Conservation (phyloP, 2,888 invertebrate species). For the Andrena flavipes region DNA sequence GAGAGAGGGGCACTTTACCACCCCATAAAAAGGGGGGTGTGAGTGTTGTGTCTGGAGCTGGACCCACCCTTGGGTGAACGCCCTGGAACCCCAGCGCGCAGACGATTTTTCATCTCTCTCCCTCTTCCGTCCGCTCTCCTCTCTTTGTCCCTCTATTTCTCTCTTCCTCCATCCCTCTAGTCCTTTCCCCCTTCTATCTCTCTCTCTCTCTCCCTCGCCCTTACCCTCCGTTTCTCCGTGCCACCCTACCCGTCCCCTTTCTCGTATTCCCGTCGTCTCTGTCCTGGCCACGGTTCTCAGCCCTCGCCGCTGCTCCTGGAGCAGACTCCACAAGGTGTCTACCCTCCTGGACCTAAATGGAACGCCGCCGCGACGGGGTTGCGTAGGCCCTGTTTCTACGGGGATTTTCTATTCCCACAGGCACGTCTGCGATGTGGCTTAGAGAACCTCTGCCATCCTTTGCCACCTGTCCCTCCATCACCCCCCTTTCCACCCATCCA, state of each 20-base stretch:
- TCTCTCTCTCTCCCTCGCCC: conserved; percentile 18
- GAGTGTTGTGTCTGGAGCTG: conserved; percentile 81
- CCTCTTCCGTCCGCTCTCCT: conserved; percentile 31
- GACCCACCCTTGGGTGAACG: conserved; percentile 81
- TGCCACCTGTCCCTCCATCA: conserved; percentile 19
- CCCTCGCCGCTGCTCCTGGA: conserved; percentile 26
- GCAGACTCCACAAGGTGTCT: conserved; percentile 75
- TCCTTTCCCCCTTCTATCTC: conserved; percentile 4
- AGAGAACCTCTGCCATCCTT: conserved; percentile 44
- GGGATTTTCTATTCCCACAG: conserved; percentile 77
- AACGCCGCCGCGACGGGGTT: conserved; percentile 58
- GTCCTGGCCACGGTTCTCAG: conserved; percentile 23
- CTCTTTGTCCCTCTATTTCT: conserved; percentile 5
- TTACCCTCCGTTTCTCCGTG: conserved; percentile 6
- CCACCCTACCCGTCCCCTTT: conserved; percentile 20
- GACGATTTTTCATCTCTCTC: conserved; percentile 75
- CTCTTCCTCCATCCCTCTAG: conserved; percentile 23
- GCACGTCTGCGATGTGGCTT: conserved; percentile 76
- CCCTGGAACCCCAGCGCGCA: conserved; percentile 79
- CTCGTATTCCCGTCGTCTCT: conserved; percentile 27
- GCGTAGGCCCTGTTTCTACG: conserved; percentile 65
- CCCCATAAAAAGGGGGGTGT: conserved; percentile 76
- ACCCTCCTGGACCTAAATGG: conserved; percentile 72
- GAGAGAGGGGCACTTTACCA: conserved; percentile 73
- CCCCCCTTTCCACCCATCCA: background rate